Conservation (phyloP, 2,888 invertebrate species). For the Dasypogon diadema region DNA sequence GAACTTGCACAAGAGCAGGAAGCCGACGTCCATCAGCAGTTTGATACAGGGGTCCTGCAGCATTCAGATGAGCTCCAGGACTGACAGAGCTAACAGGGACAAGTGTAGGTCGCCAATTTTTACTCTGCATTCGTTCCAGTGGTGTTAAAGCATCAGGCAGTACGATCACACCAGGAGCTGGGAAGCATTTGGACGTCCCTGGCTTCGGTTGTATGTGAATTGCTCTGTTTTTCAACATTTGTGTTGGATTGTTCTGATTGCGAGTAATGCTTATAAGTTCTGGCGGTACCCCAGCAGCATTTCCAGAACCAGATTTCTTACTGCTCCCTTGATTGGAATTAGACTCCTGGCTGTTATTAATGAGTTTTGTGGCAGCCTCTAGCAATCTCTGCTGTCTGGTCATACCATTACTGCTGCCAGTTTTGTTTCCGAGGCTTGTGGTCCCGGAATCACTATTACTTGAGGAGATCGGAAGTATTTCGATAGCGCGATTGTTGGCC, state of each 20-base stretch:
- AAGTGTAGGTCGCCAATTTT: slow-evolving; percentile 79
- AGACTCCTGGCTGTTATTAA: slow-evolving; percentile 45
- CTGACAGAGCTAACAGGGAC: slow-evolving; percentile 74
- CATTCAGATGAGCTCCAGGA: slow-evolving; percentile 60
- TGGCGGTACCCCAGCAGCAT: slow-evolving; percentile 53
- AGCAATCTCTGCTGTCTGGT: slow-evolving; percentile 66
- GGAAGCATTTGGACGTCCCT: slow-evolving; percentile 51
- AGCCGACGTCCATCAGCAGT: slow-evolving; percentile 73
- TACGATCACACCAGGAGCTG: slow-evolving; percentile 66
- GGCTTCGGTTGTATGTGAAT: slow-evolving; percentile 59
- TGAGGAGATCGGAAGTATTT: slow-evolving; percentile 63
- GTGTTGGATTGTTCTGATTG: slow-evolving; percentile 3
- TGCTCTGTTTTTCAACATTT: slow-evolving; percentile 59
- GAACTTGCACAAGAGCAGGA: slow-evolving; percentile 78
- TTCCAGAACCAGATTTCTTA: background rate
- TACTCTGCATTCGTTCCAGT: slow-evolving; percentile 69
- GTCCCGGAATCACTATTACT: background rate
- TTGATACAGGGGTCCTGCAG: slow-evolving; percentile 69
- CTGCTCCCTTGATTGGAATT: slow-evolving; percentile 31
- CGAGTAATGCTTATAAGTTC: slow-evolving; percentile 57
- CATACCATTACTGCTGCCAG: slow-evolving; percentile 27
- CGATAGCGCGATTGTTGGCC: slow-evolving; percentile 59
- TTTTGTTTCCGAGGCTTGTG: background rate
- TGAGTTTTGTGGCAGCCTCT: slow-evolving; percentile 64
- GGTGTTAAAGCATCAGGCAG: slow-evolving; percentile 66